These are phyloP conservation scores for Protaetia brevitarsis DNA, from an alignment of 1,140 invertebrate species.

Conservation along the genomic window DNA sequence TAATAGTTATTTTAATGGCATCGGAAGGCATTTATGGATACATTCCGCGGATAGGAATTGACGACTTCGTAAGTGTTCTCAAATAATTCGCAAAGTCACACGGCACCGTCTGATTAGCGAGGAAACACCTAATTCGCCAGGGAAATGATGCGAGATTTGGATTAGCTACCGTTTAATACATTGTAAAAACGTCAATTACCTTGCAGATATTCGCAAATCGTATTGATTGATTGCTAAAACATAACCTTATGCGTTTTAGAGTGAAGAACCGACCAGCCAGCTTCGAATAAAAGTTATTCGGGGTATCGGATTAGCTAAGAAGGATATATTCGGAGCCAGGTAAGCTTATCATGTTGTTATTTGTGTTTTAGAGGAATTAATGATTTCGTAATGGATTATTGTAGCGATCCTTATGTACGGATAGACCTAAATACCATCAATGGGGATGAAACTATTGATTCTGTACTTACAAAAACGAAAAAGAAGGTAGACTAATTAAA, in stretches of 20 bases:
- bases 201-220: neutral
- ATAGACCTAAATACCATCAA: slow-evolving; percentile 84
- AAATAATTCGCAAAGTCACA: slow-evolving; percentile 19
- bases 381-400: no score
- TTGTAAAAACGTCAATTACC: neutral
- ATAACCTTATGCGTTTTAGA: slow-evolving; percentile 54
- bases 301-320: slow-evolving; percentile 89
- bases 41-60: slow-evolving; percentile 39
- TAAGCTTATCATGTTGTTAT: slow-evolving; percentile 48
- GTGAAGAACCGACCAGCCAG: slow-evolving; percentile 70
- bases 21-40: slow-evolving; percentile 45
- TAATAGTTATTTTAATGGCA: slow-evolving; percentile 39
- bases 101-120: slow-evolving; percentile 12
- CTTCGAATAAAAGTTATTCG: slow-evolving; percentile 79
- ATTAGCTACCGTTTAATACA: neutral
- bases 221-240: neutral
- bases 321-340: slow-evolving; percentile 98
- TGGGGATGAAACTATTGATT: slow-evolving; percentile 83
- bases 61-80: slow-evolving; percentile 44
- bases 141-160: no score
- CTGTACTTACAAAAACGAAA: slow-evolving; percentile 91
- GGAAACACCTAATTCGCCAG: neutral
- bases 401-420: slow-evolving; percentile 93
- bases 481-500: slow-evolving; percentile 71
- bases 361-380: slow-evolving; percentile 11